Base-by-base conservation (phyloP, 2,888 invertebrate species). In the Saturnia japonica region DNA sequence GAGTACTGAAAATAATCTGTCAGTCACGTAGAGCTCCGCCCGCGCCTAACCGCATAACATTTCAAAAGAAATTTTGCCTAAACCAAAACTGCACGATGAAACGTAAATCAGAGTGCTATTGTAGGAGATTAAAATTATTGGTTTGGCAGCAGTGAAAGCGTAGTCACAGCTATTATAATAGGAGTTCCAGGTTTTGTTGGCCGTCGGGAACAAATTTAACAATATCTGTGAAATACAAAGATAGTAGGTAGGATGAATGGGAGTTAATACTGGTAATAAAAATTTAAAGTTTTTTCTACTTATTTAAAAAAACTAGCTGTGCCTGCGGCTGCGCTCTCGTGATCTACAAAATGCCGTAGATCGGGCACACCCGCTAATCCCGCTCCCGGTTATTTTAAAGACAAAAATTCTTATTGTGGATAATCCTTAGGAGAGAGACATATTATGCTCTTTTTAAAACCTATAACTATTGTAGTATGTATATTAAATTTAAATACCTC, bases 1-100 rank as follows among this genome's bases (percentile, higher is more conserved):
- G 89, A 92, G 91, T 90, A 91, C 88, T 88, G 90, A 89, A 90
- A 91, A 93, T 90, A 91, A 86, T 87, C 85, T 84, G 89, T 85
- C 85, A 85, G 91, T 89, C 91, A 93, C 91, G 91, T 91, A 88
- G 82, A 82, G 81, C 84, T 80, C 80, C 83, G 34, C 34, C 34
- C 80, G 81, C 83, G 34, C 34, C 34, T 2, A 34, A 34, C 34
- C 34, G 34, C 34, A 90, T 88, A 87, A 88, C 76, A 73, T 74
- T 70, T 62, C 51, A 68, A 78, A 74, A 88, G 88, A 83, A 87
- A 87, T 85, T 84, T 80, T 79, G 76, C 74, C 82, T 82, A 79
- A 85, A 84, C 84, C 74, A 76, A 82, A 81, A 78, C 81, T 79
- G 71, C 76, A 51, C 11, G 28, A 28, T 28, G 51, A 16, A 28